phyloP scores from a whole-genome alignment of 2,113 vertebrate species.

The Opisthocomus hoazin region DNA sequence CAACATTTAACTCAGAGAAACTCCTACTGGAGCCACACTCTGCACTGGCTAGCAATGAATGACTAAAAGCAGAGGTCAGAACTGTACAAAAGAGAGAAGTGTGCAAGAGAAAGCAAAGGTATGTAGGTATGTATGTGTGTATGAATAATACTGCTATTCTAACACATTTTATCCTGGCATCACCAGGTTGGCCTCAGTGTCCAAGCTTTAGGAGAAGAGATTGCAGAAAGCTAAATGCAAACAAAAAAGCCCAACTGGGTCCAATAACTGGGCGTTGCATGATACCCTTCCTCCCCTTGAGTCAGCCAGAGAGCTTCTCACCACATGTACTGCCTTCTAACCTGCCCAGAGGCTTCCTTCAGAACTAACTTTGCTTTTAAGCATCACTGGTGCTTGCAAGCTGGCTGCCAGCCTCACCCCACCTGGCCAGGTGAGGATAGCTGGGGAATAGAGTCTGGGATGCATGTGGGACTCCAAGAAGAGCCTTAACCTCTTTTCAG shows the following conservation, averaged over 20 bases:
- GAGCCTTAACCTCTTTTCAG: neutral
- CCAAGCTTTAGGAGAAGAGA: neutral
- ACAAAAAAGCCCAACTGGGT: rapidly evolving
- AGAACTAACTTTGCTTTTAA: neutral
- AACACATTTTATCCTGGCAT: neutral
- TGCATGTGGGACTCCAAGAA: neutral
- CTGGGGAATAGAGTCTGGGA: neutral
- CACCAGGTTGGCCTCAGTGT: neutral
- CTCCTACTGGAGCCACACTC: neutral
- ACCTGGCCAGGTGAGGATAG: neutral
- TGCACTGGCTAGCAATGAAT: neutral
- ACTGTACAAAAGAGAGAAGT: neutral
- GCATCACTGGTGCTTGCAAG: neutral
- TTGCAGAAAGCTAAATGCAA: neutral
- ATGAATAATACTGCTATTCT: neutral
- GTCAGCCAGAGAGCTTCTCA: neutral
- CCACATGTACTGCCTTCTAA: neutral
- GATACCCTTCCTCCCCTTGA: neutral
- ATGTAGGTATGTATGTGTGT: too few species aligned
- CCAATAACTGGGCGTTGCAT: neutral
- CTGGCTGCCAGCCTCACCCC: neutral
- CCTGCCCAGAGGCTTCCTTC: neutral
- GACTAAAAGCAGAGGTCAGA: neutral
- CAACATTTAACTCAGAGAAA: neutral
- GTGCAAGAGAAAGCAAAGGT: neutral